Conservation (phyloP, 2,113 vertebrate genomes). For the Perccottus glenii region DNA sequence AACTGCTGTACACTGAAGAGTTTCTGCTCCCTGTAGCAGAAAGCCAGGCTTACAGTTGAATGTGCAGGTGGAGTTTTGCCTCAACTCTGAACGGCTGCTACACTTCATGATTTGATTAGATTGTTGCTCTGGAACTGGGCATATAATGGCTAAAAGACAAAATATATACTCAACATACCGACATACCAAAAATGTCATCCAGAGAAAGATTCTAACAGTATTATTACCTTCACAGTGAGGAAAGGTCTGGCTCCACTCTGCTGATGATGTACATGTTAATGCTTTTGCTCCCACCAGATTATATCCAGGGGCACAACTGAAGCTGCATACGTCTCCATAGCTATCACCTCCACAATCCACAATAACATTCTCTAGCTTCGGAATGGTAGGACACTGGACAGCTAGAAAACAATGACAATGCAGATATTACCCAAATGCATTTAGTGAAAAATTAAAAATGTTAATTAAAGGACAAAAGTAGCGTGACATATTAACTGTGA, state of each 20-base stretch:
- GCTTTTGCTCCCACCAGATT: no score
- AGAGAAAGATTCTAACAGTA: not conserved
- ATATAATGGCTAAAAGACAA: slow-evolving; percentile 52
- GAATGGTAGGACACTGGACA: slow-evolving; percentile 56
- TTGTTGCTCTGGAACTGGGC: slow-evolving; percentile 38
- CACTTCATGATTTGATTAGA: slow-evolving; percentile 42
- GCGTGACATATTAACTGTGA: no score
- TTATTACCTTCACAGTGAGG: no score
- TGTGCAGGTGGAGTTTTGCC: slow-evolving; percentile 47
- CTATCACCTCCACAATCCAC: slow-evolving; percentile 75
- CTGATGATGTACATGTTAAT: no score
- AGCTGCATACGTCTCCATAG: slow-evolving; percentile 79
- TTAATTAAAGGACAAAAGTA: no score
- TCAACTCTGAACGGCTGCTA: slow-evolving; percentile 26
- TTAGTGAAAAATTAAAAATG: not conserved
- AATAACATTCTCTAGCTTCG: slow-evolving; percentile 51
- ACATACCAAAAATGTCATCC: not conserved
- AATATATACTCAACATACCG: not conserved
- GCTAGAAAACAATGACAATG: slow-evolving; percentile 48
- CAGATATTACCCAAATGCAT: not conserved
- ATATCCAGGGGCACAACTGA: no score
- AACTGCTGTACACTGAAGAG: slow-evolving; percentile 35
- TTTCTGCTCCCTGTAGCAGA: slow-evolving; percentile 48
- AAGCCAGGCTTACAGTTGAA: slow-evolving; percentile 64
- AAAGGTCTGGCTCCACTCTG: no score